These are phyloP conservation scores for Stegastes partitus DNA, from an alignment of 2,113 vertebrate genomes.

Conservation along the genomic window DNA sequence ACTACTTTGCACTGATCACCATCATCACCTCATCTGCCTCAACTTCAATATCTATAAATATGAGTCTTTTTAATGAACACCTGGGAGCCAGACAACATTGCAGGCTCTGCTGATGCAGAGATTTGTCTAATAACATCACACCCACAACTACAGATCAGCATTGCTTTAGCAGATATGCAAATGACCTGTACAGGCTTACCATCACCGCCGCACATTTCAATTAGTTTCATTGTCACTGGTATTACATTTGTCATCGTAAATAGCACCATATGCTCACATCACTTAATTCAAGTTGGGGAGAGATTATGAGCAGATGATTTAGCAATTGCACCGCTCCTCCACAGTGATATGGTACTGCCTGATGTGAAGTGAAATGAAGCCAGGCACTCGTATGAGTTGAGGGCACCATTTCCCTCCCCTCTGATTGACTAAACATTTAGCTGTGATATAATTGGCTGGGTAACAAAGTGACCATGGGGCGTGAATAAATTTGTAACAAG, in stretches of 20 bases:
- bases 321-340: conserved; percentile 51
- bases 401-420: conserved; percentile 55
- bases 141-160: conserved; percentile 18
- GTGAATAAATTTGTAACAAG: conserved; percentile 68
- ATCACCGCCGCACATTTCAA: conserved; percentile 36
- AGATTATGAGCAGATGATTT: conserved; percentile 74
- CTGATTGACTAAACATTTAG: conserved; percentile 75
- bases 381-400: conserved; percentile 51
- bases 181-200: conserved; percentile 45
- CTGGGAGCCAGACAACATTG: conserved; percentile 23
- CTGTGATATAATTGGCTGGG: conserved; percentile 73
- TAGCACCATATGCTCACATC: conserved; percentile 60
- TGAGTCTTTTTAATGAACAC: conserved; percentile 41
- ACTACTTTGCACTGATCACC: conserved; percentile 3
- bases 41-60: not conserved
- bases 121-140: conserved; percentile 37
- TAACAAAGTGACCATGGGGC: conserved; percentile 75
- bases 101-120: not conserved
- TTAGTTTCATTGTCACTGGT: conserved; percentile 61
- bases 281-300: conserved; percentile 58
- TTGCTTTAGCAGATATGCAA: conserved; percentile 54
- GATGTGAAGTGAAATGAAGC: conserved; percentile 66
- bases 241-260: conserved; percentile 64
- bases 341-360: conserved; percentile 42
- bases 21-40: conserved; percentile 19